phyloP scores from a whole-genome alignment of 2,888 invertebrate genomes.

The Ophion slaviceki region DNA sequence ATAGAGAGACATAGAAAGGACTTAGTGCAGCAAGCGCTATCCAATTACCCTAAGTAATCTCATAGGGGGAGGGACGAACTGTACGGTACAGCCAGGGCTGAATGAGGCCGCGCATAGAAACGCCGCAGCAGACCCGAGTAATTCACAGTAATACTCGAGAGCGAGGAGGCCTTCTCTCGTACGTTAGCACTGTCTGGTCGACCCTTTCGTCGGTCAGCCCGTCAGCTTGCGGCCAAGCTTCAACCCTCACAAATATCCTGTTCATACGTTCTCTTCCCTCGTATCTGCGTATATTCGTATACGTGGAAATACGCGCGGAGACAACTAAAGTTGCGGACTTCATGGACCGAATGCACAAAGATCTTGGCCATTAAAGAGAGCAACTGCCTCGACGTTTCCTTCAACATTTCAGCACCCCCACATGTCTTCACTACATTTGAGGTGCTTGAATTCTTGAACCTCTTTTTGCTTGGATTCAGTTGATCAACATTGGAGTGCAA shows the following conservation, averaged over 20 bases:
- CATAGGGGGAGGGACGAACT: conserved; percentile 35
- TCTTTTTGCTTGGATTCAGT: no score
- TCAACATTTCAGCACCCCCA: neutral
- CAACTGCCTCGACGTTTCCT: neutral
- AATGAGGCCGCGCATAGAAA: conserved; percentile 25
- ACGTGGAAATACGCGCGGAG: neutral
- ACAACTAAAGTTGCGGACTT: neutral
- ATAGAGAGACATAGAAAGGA: conserved; percentile 5
- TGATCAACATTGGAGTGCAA: neutral
- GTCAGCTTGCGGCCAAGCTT: conserved; percentile 29
- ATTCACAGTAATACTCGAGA: conserved; percentile 71
- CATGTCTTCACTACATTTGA: neutral
- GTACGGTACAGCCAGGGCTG: conserved; percentile 15
- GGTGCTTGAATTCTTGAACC: no score
- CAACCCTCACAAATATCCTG: conserved; percentile 33
- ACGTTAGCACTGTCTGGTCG: conserved; percentile 45
- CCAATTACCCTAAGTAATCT: conserved; percentile 75
- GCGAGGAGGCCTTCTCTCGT: conserved; percentile 32
- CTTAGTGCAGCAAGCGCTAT: conserved; percentile 60
- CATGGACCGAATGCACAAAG: neutral
- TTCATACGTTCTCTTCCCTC: neutral
- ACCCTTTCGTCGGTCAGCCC: conserved; percentile 49
- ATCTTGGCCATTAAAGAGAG: neutral
- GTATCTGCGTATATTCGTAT: neutral
- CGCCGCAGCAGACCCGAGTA: conserved; percentile 64